Evolutionary conservation across 2,797 vertebrate genomes (phyloP).

Genomic region (Acanthiza pusilla): DNA sequence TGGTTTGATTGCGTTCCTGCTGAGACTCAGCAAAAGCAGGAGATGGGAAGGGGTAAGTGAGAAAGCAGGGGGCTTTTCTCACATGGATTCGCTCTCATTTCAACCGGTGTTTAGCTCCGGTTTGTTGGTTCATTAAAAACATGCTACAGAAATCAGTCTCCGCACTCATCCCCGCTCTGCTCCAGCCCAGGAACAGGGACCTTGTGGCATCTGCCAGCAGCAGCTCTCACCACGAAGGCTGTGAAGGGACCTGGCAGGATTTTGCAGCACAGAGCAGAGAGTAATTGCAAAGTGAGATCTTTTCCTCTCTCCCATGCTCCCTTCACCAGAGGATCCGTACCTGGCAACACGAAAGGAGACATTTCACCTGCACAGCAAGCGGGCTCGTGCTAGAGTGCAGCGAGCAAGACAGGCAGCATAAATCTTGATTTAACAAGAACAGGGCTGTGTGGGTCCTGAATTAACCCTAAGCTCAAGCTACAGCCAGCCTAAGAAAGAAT

Average conservation of each 20-base stretch:
- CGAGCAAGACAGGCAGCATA: neutral
- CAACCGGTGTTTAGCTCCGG: neutral
- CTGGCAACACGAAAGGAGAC: neutral
- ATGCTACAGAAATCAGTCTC: neutral
- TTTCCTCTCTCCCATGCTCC: neutral
- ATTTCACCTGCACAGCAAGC: neutral
- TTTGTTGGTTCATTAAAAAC: neutral
- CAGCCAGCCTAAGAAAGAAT: neutral
- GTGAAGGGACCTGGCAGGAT: neutral
- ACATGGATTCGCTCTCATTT: neutral
- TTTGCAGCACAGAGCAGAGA: neutral
- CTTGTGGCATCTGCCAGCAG: neutral
- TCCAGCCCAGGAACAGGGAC: neutral
- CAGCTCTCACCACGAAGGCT: neutral
- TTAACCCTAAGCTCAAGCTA: neutral
- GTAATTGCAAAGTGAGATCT: neutral
- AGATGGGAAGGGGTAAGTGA: neutral
- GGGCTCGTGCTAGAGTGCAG: neutral
- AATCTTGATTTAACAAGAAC: neutral
- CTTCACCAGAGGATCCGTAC: fast-evolving
- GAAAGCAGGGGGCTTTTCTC: slow-evolving; percentile 1
- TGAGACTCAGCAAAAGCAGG: neutral
- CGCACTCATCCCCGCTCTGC: neutral
- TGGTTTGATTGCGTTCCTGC: neutral
- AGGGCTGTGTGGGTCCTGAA: neutral